phyloP scores from a whole-genome alignment of 2,888 invertebrate species.

The Spodoptera littoralis region DNA sequence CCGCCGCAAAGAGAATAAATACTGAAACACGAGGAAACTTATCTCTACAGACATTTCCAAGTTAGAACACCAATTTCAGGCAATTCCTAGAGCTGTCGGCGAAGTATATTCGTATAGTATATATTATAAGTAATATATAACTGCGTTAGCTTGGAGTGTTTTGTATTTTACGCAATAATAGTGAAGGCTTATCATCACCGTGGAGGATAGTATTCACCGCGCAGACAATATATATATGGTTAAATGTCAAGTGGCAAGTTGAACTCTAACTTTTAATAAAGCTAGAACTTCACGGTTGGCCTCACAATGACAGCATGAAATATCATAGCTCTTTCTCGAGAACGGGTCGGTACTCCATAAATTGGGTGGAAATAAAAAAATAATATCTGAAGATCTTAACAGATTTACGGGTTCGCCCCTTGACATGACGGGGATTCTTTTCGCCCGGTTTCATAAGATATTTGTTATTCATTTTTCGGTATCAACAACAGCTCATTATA shows the following conservation, averaged over 20 bases:
- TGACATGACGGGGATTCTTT: constrained; percentile 30
- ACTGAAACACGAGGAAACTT: constrained; percentile 41
- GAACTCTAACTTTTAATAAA: constrained; percentile 71
- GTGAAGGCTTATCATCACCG: constrained; percentile 27
- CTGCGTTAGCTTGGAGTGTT: constrained; percentile 18
- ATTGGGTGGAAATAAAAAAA: constrained; percentile 64
- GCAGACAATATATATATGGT: constrained; percentile 14
- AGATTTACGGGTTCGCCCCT: constrained; percentile 60
- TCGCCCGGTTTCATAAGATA: constrained; percentile 31
- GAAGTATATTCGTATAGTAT: constrained; percentile 28
- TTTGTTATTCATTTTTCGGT: constrained; percentile 47
- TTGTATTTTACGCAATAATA: constrained; percentile 27
- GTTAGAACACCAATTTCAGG: constrained; percentile 44
- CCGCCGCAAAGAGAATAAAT: constrained; percentile 39
- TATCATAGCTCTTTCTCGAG: constrained; percentile 73
- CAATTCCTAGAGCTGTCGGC: constrained; percentile 37
- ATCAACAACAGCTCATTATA: constrained; percentile 34
- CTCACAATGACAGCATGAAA: constrained; percentile 73
- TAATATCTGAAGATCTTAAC: constrained; percentile 61
- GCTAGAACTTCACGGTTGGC: constrained; percentile 73
- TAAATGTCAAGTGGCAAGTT: constrained; percentile 36
- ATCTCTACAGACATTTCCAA: constrained; percentile 40
- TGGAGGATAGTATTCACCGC: constrained; percentile 10
- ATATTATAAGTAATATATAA: constrained; percentile 1
- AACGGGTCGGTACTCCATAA: constrained; percentile 66